A percentile compares a stretch with the other conserved stretches of the same genome.
Evolutionary conservation across 2,797 vertebrate genomes (phyloP).

Genomic region (Percopsis omiscomaycus): DNA sequence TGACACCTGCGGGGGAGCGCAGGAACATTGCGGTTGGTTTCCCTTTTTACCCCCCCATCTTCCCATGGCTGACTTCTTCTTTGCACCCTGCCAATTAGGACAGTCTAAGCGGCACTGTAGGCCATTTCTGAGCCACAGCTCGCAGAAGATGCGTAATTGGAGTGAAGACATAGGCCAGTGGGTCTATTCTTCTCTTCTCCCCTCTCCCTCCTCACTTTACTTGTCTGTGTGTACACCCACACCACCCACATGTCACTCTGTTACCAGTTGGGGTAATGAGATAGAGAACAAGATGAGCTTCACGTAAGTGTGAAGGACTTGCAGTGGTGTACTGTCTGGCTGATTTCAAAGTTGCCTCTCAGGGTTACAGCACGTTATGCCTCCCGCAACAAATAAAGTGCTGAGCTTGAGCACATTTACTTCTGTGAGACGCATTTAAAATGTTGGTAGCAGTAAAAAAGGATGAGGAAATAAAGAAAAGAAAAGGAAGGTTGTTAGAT

Average conservation of each 20-base stretch:
- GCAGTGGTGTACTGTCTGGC: constrained; percentile 35
- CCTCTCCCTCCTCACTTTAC: constrained; percentile 28
- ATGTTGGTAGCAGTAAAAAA: background rate
- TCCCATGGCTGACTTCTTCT: background rate
- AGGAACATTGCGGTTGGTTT: constrained; percentile 42
- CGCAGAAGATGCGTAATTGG: constrained; percentile 65
- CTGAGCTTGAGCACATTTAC: constrained; percentile 22
- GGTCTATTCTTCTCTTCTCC: constrained; percentile 34
- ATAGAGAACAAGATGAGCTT: constrained; percentile 51
- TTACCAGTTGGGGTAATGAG: constrained; percentile 50
- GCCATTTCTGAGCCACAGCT: constrained; percentile 57
- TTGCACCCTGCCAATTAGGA: constrained; percentile 67
- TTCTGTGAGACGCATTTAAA: constrained; percentile 18
- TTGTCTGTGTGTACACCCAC: constrained; percentile 14
- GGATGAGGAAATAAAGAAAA: constrained; percentile 7
- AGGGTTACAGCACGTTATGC: constrained; percentile 34
- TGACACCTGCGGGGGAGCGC: constrained; percentile 45
- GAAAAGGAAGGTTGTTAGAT: constrained; percentile 7
- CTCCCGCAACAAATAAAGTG: constrained; percentile 44
- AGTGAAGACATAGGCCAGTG: constrained; percentile 58
- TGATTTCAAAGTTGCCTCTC: constrained; percentile 52
- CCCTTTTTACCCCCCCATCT: constrained; percentile 14
- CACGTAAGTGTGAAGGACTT: constrained; percentile 42
- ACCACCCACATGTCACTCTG: constrained; percentile 12
- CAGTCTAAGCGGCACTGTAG: constrained; percentile 52